Evolutionary conservation across 2,797 vertebrate genomes (phyloP), one percentile per base, ranked within the genome.

Genomic region (Botia almorhae): DNA sequence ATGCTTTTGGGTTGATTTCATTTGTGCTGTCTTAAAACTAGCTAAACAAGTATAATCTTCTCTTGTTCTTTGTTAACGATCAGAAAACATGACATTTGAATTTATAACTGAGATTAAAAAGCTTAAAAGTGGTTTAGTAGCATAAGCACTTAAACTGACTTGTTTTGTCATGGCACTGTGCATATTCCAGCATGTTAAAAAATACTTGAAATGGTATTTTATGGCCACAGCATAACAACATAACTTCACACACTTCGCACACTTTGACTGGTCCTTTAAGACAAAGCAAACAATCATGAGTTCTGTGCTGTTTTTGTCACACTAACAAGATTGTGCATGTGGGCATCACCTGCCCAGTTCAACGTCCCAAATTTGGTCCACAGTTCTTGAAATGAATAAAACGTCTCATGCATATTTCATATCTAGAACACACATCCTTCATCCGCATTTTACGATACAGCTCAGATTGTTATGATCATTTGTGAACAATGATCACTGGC

Each of bases 341-440:
- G 29, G 29, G 29, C 29, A 29, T 29, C 64, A 23, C 16, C 61
- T n/a, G 58, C 46, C 55, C 29, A 10, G 39, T 39, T 51, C 26
- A 50, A 60, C 16, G 26, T 10, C 3, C 26, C 29, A 29, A 43
- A 67, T 80, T 80, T 80, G 72, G 73, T 80, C 81, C 81, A 70
- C 2, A 69, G 3, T 36, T 75, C 4, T 48, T 29, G 8, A 53
- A 68, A 69, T 33, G 26, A 14, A 55, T 60, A 21, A 67, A 77
- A 77, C 53, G 0, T 14, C 17, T n/a, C 67, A 78, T 77, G 75
- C 75, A 29, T 77, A 33, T 46, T 16, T 16, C 16, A 29, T 14
- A n/a, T 13, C 26, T 46, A 19, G 26, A 7, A 76, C n/a, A 68
- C 74, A 6, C 11, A 68, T 0, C 12, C 19, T 14, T 29, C 26